Evolutionary conservation across 2,888 invertebrate genomes (phyloP), one percentile per base, ranked within the genome.

Genomic region (Periphyllus acericola): DNA sequence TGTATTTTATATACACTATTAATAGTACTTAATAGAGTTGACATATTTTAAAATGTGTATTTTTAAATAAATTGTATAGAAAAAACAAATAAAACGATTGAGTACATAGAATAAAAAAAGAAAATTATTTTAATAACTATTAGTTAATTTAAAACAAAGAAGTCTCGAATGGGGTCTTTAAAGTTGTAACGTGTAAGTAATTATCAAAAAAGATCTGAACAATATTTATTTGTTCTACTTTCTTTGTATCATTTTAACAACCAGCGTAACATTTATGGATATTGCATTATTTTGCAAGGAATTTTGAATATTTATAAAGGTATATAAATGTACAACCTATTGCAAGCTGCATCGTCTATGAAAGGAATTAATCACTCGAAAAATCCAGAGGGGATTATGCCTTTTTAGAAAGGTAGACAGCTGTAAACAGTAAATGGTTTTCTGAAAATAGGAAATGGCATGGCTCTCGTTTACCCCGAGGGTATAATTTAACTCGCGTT

Each of bases 401-500:
- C 74, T 87, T 80, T 72, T 81, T 72, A 55, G 55, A 79, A 79
- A 87, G 80, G 87, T 87, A 80, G 72, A 66, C 87, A 87, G 87
- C 87, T 87, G 87, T 87, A 87, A 87, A 72, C 87, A 72, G 80
- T 87, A 74, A 87, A 87, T 87, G 87, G 87, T 87, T 87, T 87
- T 80, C 87, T 80, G 87, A 87, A 87, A 87, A 87, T 87, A 87
- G 87, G 87, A 87, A 87, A 87, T 66, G 60, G 72, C 74, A 71
- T 36, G 52, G n/a, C 60, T 60, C 74, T 72, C 74, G 17, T 81
- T 87, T 74, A 72, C 80, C 87, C 80, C 46, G 60, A 74, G 87
- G 74, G 87, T 72, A 83, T 81, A 87, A 87, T 87, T 87, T 81
- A 87, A 87, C 87, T 87, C 80, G 87, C 87, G 74, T 81, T 87